Evolutionary conservation across 1,140 invertebrate species (phyloP), one percentile per base, ranked within the genome.

Genomic region (Sinella curviseta): DNA sequence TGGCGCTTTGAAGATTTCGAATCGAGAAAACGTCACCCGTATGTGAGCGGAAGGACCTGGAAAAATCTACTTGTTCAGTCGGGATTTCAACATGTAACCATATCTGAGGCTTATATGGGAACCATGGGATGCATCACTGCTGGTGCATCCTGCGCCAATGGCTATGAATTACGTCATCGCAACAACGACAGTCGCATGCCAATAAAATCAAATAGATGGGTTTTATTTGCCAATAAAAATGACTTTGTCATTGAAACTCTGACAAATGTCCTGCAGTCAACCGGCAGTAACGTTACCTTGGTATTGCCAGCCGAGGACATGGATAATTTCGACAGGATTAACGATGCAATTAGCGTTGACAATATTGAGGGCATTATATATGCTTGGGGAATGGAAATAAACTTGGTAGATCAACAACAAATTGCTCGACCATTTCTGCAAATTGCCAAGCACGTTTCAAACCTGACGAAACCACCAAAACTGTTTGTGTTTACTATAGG

Each of bases 1-100:
- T 79, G 78, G 78, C 33, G 67, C 1, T 79, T 28, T 24, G 39
- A 31, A 12, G 78, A 79, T 36, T 4, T n/a, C 8, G 26, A 74
- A 2, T 2, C 31, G 14, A 31, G 70, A 26, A 2, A 12, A 8
- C 8, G 17, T 28, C 70, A 74, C 24, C 12, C 16, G 4, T 28
- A 2, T 16, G 12, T 74, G 8, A 4, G 3, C 70, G 30, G 16
- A 33, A 8, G 8, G 14, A 36, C 16, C 2, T 74, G 70, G n/a
- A n/a, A n/a, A 30, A 24, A 16, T 12, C 12, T 28, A 4, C 12
- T 74, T 74, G 8, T 74, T 2, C 8, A 8, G 3, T 12, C 24
- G 2, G 70, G 70, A 3, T 74, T 34, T 74, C 12, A 36, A 24
- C 24, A 74, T 30, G 17, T 4, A 74, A 34, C 14, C 3, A 28